Base-by-base conservation (phyloP, 2,888 invertebrate species). In the Ceriagrion tenellum region DNA sequence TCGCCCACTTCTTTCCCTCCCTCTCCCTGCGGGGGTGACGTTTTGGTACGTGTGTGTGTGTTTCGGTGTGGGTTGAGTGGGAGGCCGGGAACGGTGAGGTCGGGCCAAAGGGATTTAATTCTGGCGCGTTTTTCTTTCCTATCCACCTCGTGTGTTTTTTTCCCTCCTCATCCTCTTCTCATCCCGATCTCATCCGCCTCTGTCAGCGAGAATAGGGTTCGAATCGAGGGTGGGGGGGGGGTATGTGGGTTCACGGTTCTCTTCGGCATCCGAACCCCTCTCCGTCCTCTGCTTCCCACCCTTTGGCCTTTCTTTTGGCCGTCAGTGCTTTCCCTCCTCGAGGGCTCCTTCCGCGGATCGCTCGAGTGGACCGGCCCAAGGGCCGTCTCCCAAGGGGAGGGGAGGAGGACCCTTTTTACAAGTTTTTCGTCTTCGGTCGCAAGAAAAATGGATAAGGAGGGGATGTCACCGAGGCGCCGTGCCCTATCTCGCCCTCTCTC, bases 51-150 rank as follows among this genome's bases (percentile, higher is more conserved):
- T 63, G 63, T 6, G 26, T 26, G 69, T 26, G 69, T 12, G 69
- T 69, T n/a, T 69, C n/a, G 12, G n/a, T 6, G 69, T 59, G 59
- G 59, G 12, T 56, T 30, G 59, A 63, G 88, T 35, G 23, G 91
- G 93, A 93, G 69, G 74, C 30, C 69, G n/a, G 8, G 69, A 30
- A n/a, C 40, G 16, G 93, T n/a, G 74, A 55, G 93, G 93, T 69
- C 69, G 69, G 91, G 90, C 90, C n/a, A 56, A 56, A 16, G 59
- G 59, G 91, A 55, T 93, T 93, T 93, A 69, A 93, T 93, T 91
- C 91, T 47, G 93, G 56, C 69, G 93, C 59, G 69, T 69, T 69
- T 93, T 93, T 63, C 69, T 47, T 40, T 56, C 90, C 81, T 26
- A 10, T 35, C 35, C 35, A 1, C 69, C 18, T 69, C 20, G 16